Base-by-base conservation (phyloP, 2,113 vertebrate species). In the Scophthalmus maximus region DNA sequence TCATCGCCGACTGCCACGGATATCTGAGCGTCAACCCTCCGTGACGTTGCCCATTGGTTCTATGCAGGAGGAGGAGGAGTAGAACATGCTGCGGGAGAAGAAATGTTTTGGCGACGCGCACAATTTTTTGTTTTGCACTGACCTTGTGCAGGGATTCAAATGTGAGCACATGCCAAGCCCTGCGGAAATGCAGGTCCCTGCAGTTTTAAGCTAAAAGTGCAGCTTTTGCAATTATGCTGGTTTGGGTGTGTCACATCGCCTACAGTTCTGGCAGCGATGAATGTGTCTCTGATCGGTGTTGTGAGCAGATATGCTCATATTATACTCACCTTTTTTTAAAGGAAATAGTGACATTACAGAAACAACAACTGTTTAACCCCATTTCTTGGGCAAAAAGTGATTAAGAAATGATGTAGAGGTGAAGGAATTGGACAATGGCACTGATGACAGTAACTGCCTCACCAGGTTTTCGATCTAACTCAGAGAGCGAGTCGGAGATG, bases 131-230 rank as follows among this genome's bases (percentile, higher is more conserved):
- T 49, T 63, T 26, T 25, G 22, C 4, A 8, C 46, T 60, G 47
- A 17, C 53, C 53, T 75, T 44, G 32, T 10, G 4, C 5, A 9
- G 22, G n/a, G 25, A 73, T 67, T 23, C 30, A 72, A 55, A 60
- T 30, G 29, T 27, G 51, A 44, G 17, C 2, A n/a, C 10, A 14
- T 22, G 23, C 30, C 18, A 18, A n/a, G 6, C 25, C 26, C 15
- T 11, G 32, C 3, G 30, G 46, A 60, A 50, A 30, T n/a, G 3
- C 1, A 5, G 6, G 8, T 38, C 30, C 51, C 40, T 49, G 52
- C 60, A 57, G 61, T 2, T 2, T 52, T 42, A n/a, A n/a, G n/a
- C n/a, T n/a, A n/a, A n/a, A n/a, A n/a, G n/a, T n/a, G 26, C 4
- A 4, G 9, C 34, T 62, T 51, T 12, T 18, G 17, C 40, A 29